Evolutionary conservation across 1,140 invertebrate species (phyloP), one percentile per base, ranked within the genome.

Genomic region (Drosophila rufa): DNA sequence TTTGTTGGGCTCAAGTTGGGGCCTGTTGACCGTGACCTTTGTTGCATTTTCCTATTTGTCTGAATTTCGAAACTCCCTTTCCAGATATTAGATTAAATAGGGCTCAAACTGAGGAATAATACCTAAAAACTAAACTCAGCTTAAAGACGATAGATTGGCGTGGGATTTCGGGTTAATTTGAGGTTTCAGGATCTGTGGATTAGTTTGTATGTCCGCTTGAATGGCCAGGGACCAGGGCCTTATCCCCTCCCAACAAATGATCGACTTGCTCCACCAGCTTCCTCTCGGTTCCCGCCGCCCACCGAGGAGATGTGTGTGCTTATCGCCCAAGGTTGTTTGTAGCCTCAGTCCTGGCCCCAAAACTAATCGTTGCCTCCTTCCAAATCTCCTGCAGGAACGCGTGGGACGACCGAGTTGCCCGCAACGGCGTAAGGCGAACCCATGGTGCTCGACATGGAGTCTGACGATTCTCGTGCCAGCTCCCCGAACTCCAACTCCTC

Each of bases 371-470:
- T 17, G 0, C 30, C 30, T 1, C 19, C 51, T 38, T 5, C 22
- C 22, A 38, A 55, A 67, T 86, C 66, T 80, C 74, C 81, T 67
- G 43, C 84, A 87, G 84, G 71, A 76, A 73, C 68, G 56, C 40
- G 48, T 65, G n/a, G 51, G 27, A 45, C 47, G 33, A 45, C 30
- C 22, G 36, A 55, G 51, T 60, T 47, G 56, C 27, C 19, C 43
- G 48, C 43, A 53, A 33, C 61, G 67, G 42, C 64, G 25, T 60
- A 45, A 38, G 51, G 47, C 55, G 50, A 56, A 51, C 45, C 45
- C 30, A 87, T 87, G 83, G 84, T 76, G 61, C 58, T 70, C 51
- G 87, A 60, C 45, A 92, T 92, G 91, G 91, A 92, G 42, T 87
- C 87, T 17, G 91, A 92, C 57, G 91, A 89, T 64, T 85, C 82